These are phyloP conservation scores for Threskiornis aethiopicus DNA, from an alignment of 2,797 vertebrate genomes.

Conservation along the genomic window DNA sequence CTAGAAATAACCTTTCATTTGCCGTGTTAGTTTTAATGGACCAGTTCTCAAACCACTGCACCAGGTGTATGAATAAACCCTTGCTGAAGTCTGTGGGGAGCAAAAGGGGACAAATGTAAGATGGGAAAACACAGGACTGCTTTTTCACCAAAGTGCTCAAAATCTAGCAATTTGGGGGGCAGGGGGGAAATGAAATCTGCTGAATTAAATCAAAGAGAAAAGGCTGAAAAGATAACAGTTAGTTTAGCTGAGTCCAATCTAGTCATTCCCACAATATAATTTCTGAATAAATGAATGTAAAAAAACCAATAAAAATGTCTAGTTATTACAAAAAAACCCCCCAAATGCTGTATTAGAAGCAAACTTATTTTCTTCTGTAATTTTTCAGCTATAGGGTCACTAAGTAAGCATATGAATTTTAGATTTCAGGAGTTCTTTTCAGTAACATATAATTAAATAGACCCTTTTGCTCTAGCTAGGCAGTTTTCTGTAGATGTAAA, in stretches of 20 bases:
- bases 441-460: neutral
- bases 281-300: neutral
- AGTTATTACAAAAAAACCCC: neutral
- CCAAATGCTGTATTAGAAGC: neutral
- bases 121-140: neutral
- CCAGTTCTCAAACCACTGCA: neutral
- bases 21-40: neutral
- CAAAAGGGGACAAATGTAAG: neutral
- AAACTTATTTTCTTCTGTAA: neutral
- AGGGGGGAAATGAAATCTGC: neutral
- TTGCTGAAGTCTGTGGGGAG: neutral
- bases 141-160: neutral
- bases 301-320: neutral
- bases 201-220: neutral
- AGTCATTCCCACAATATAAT: neutral
- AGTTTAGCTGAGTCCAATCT: neutral
- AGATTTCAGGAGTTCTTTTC: neutral
- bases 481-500: neutral
- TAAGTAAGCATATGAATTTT: neutral
- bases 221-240: neutral
- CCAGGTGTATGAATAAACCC: neutral
- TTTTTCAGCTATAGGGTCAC: neutral
- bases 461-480: neutral
- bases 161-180: neutral
- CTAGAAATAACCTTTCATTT: slow-evolving; percentile 7